phyloP scores from a whole-genome alignment of 1,140 invertebrate species.

The Galleria mellonella region DNA sequence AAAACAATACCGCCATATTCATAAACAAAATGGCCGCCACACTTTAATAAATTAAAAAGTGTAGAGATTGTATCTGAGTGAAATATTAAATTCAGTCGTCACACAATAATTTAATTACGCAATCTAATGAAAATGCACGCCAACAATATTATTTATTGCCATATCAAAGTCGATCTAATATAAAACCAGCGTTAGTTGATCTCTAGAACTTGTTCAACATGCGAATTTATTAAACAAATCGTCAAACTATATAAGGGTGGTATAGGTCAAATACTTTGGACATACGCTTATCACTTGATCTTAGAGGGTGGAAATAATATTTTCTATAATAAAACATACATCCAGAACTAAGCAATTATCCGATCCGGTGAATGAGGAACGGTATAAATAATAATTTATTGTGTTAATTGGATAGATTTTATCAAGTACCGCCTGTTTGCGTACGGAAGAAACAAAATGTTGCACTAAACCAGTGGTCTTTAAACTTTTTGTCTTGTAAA shows the following conservation, averaged over 20 bases:
- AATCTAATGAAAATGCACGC: conserved; percentile 9
- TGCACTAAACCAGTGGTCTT: too few species aligned
- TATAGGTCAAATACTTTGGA: not conserved
- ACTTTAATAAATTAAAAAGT: too few species aligned
- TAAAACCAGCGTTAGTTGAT: conserved; percentile 1
- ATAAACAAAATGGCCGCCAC: too few species aligned
- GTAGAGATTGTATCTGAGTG: too few species aligned
- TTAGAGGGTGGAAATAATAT: conserved; percentile 2
- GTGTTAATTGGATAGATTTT: conserved; percentile 9
- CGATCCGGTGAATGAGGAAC: not conserved
- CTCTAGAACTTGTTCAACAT: not conserved
- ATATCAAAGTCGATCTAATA: conserved; percentile 9
- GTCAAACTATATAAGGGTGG: not conserved
- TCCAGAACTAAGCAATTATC: conserved; percentile 5
- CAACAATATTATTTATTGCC: conserved; percentile 5
- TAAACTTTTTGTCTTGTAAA: too few species aligned
- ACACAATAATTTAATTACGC: not conserved
- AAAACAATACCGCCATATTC: too few species aligned
- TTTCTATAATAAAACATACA: conserved; percentile 10
- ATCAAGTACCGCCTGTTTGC: conserved; percentile 4
- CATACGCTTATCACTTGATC: conserved; percentile 3
- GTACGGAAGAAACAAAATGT: not conserved
- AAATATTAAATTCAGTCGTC: too few species aligned
- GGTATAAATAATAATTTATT: conserved; percentile 3
- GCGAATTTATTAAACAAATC: not conserved